Base-by-base conservation (phyloP, 2,888 invertebrate genomes). In the Drosophila cyrtoloma region DNA sequence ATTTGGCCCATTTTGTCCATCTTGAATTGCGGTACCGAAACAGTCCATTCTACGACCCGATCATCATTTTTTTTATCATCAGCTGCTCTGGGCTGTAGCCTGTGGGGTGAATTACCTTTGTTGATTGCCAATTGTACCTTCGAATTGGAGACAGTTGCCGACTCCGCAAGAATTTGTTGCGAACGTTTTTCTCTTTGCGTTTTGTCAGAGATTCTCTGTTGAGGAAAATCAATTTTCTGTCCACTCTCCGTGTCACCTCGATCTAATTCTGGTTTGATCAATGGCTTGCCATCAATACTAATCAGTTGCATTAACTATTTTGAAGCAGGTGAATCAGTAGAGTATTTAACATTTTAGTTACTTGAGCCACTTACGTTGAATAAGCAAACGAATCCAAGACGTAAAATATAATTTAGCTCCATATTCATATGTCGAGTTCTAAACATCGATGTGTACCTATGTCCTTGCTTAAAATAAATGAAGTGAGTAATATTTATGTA, bases 1-100 rank as follows among this genome's bases (percentile, higher is more conserved):
- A 75, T 10, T 81, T 72, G 10, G 12, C 66, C 71, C 57, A 51
- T 55, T 7, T 19, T n/a, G 19, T 81, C 53, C 1, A 28, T 51
- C 16, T 55, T 28, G 28, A 55, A 66, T 14, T 19, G 60, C 0
- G 81, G 75, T 7, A 78, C 0, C 1, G 64, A 53, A 52, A 80
- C n/a, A 5, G 81, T 81, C n/a, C n/a, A 12, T 37, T 79, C 74
- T 0, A 5, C 2, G 16, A 30, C n/a, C 16, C n/a, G n/a, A 19
- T n/a, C 19, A 3, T n/a, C 16, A 16, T 35, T 35, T 16, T 14
- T 35, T 35, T 16, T 5, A 16, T 50, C 50, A 19, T 12, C 42
- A 32, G n/a, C 57, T 22, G 9, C 10, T 16, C n/a, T 22, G 0
- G 39, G n/a, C 28, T 28, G 7, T 3, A 12, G 12, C 19, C 2